Conservation (phyloP, 2,797 vertebrate genomes). For the Thunnus albacares region DNA sequence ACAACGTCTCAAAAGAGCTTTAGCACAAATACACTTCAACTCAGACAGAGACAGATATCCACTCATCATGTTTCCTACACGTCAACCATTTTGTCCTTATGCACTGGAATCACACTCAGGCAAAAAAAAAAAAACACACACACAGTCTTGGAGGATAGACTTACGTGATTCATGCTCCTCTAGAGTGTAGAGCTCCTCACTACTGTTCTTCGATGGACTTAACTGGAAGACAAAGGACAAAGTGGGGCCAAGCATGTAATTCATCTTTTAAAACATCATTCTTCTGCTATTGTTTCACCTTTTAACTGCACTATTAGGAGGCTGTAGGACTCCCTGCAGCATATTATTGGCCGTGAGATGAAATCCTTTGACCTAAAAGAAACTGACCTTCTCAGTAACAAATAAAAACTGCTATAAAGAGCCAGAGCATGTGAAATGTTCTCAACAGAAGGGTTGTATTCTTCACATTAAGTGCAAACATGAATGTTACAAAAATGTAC, state of each 20-base stretch:
- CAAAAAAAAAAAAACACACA: conserved; percentile 10
- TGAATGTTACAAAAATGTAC: neutral
- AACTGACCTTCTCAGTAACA: neutral
- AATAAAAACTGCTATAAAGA: neutral
- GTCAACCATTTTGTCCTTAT: neutral
- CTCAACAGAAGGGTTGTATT: neutral
- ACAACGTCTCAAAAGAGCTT: neutral
- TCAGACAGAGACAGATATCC: neutral
- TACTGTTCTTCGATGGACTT: conserved; percentile 79
- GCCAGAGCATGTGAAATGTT: neutral
- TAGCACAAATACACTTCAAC: neutral
- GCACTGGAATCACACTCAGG: conserved; percentile 2
- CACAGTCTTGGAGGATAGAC: conserved; percentile 69
- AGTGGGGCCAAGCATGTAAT: neutral
- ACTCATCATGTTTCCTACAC: neutral
- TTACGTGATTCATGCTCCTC: conserved; percentile 94
- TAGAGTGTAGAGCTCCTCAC: conserved; percentile 90
- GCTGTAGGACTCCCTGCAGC: neutral
- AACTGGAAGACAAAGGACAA: conserved; percentile 78
- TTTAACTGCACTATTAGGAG: neutral
- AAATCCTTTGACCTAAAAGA: neutral
- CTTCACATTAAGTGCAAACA: neutral
- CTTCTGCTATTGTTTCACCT: neutral
- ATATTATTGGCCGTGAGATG: conserved; percentile 1
- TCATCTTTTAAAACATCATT: neutral